Evolutionary conservation across 2,888 invertebrate species (phyloP).

Genomic region (Philhelius pedissequus): DNA sequence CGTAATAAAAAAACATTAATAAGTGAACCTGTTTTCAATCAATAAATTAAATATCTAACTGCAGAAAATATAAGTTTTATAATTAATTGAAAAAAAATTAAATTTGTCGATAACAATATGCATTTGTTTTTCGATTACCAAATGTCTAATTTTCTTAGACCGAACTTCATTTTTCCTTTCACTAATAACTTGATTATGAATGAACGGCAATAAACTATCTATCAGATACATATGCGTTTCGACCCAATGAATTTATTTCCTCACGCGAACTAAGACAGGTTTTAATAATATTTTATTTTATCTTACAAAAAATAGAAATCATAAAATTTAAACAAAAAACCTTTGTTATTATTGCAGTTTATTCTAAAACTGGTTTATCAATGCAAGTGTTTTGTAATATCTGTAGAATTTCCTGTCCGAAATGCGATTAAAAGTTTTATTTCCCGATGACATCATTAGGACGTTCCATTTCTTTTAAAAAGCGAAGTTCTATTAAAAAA

Average conservation of each 20-base stretch:
- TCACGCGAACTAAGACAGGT: neutral
- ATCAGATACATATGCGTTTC: too few relatives aligned
- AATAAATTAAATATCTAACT: too few relatives aligned
- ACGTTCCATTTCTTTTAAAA: neutral
- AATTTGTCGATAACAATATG: too few relatives aligned
- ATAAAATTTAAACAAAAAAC: too few relatives aligned
- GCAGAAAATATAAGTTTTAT: too few relatives aligned
- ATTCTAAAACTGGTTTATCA: neutral
- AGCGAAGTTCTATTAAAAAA: neutral
- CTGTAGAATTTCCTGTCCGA: neutral
- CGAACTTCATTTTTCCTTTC: too few relatives aligned
- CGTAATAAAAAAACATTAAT: too few relatives aligned
- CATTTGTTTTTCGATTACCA: too few relatives aligned
- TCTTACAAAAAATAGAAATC: neutral
- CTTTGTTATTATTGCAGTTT: neutral
- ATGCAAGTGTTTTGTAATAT: neutral
- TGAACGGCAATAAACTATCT: neutral
- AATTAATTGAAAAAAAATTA: too few relatives aligned
- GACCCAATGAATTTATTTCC: neutral
- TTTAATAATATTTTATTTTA: neutral
- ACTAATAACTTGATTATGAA: neutral
- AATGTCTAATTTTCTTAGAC: too few relatives aligned
- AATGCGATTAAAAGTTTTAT: neutral
- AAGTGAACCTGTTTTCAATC: too few relatives aligned
- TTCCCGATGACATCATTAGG: slow-evolving; percentile 14